Conservation (phyloP, 2,888 invertebrate species). For the Yponomeuta malinellus region DNA sequence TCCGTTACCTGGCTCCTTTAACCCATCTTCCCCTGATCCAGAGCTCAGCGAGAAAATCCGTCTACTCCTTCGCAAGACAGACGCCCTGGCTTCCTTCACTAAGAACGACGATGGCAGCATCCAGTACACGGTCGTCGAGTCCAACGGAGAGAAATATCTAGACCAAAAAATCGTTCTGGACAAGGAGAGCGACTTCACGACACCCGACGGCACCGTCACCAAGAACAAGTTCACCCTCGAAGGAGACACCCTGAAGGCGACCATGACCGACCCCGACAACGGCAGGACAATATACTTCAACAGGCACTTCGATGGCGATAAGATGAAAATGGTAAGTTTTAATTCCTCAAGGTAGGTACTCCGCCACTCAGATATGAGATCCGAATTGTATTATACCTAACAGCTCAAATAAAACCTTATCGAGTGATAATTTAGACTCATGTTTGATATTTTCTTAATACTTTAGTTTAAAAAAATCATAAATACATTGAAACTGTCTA, state of each 20-base stretch:
- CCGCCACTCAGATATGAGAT: too few relatives aligned
- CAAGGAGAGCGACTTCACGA: slow-evolving; percentile 20
- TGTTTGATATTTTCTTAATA: too few relatives aligned
- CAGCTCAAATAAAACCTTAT: too few relatives aligned
- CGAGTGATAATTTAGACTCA: too few relatives aligned
- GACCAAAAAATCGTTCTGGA: slow-evolving; percentile 19
- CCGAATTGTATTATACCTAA: too few relatives aligned
- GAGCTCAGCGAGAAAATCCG: slow-evolving; percentile 20
- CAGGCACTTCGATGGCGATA: slow-evolving; percentile 20
- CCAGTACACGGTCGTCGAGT: slow-evolving; percentile 19
- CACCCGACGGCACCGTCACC: slow-evolving; percentile 20
- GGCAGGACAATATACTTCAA: slow-evolving; percentile 19
- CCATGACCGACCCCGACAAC: slow-evolving; percentile 16
- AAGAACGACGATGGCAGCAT: slow-evolving; percentile 23
- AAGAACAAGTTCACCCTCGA: slow-evolving; percentile 19
- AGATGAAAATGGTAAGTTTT: slow-evolving; percentile 22
- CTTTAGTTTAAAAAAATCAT: too few relatives aligned
- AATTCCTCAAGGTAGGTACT: too few relatives aligned
- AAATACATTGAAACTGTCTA: too few relatives aligned
- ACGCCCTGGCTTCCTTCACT: slow-evolving; percentile 19
- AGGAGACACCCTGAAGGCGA: slow-evolving; percentile 20
- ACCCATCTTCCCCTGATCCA: not conserved
- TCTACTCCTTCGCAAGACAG: slow-evolving; percentile 16
- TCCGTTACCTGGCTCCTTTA: too few relatives aligned
- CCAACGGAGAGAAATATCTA: slow-evolving; percentile 13